These are phyloP conservation scores for Pseudeuparius sepicola DNA, from an alignment of 2,888 invertebrate species.

Conservation along the genomic window DNA sequence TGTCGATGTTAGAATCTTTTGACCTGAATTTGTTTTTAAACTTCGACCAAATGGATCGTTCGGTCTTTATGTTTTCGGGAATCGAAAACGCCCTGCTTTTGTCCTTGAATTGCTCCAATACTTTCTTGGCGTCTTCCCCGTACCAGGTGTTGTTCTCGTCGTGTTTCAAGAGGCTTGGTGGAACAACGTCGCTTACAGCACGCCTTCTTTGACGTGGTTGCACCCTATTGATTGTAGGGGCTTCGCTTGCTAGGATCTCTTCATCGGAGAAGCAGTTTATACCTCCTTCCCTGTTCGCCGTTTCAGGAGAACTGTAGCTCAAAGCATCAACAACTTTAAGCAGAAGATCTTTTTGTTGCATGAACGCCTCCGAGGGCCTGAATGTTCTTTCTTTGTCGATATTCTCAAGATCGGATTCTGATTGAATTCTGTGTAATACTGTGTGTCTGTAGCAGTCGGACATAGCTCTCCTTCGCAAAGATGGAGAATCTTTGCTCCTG, in stretches of 20 bases:
- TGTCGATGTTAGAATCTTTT: conserved; percentile 20
- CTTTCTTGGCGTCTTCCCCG: conserved; percentile 51
- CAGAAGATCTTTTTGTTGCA: conserved; percentile 66
- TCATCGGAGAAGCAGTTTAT: conserved; percentile 63
- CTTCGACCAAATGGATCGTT: conserved; percentile 18
- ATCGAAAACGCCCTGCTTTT: conserved; percentile 23
- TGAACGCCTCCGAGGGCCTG: conserved; percentile 52
- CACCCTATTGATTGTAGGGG: conserved; percentile 31
- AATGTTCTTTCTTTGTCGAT: conserved; percentile 74
- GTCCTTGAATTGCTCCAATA: conserved; percentile 43
- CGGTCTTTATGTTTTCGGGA: conserved; percentile 16
- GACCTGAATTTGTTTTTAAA: conserved; percentile 22
- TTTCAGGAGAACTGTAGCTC: conserved; percentile 42
- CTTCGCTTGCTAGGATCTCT: conserved; percentile 62
- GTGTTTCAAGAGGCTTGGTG: conserved; percentile 35
- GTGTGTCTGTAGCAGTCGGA: conserved; percentile 45
- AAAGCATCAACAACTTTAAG: conserved; percentile 70
- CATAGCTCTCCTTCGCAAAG: conserved; percentile 47
- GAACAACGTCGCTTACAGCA: conserved; percentile 49
- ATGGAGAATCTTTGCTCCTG: conserved; percentile 40
- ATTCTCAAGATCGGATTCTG: conserved; percentile 64
- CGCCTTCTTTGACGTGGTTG: conserved; percentile 42
- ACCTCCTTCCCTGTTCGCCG: conserved; percentile 39
- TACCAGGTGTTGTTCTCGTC: conserved; percentile 53
- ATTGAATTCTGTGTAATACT: conserved; percentile 51